Percentiles rank a stretch among this genome's conserved stretches.
Conservation (phyloP, 2,113 vertebrate species). For the Vulpes vulpes region DNA sequence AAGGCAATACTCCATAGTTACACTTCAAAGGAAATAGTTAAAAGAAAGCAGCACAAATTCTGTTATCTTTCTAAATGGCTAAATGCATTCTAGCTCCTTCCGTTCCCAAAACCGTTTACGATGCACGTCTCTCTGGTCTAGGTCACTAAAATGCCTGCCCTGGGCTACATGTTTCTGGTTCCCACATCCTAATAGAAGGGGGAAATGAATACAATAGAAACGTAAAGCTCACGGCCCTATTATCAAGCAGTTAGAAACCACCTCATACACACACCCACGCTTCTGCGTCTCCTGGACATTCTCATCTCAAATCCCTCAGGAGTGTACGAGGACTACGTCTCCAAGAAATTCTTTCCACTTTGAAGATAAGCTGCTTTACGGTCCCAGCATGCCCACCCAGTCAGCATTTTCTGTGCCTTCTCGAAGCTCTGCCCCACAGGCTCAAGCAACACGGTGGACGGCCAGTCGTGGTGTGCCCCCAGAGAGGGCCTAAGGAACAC, state of each 20-base stretch:
- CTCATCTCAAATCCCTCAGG: neutral
- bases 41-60: neutral
- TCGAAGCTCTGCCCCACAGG: neutral
- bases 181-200: neutral
- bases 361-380: neutral
- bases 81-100: neutral
- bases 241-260: neutral
- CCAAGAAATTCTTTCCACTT: neutral
- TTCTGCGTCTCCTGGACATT: neutral
- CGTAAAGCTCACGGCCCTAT: neutral
- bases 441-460: fast-evolving
- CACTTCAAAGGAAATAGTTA: neutral
- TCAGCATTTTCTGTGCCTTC: neutral
- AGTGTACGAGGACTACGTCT: neutral
- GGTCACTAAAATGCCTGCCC: slow-evolving; percentile 6
- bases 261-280: fast-evolving
- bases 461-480: no score
- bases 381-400: neutral
- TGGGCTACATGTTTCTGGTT: neutral
- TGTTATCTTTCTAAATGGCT: slow-evolving; percentile 12
- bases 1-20: neutral
- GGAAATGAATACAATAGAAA: neutral
- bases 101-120: neutral
- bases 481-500: neutral
- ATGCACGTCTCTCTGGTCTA: neutral